Evolutionary conservation across 2,797 vertebrate species (phyloP), one percentile per base, ranked within the genome.

Genomic region (Paguma larvata): DNA sequence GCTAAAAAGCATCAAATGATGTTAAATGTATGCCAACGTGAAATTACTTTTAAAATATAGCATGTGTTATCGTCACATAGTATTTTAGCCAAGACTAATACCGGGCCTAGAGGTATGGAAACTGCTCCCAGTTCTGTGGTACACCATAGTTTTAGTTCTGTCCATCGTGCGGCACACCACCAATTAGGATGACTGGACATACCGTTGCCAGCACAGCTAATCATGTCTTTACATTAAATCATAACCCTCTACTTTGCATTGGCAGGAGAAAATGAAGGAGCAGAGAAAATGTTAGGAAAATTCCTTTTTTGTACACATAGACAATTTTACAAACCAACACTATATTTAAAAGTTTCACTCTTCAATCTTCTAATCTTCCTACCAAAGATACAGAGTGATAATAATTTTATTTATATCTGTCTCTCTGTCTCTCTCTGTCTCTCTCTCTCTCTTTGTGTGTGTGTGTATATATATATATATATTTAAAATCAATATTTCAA

Each of bases 21-120:
- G 41, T 63, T 86, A 92, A 79, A 88, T 51, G 5, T 85, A 92
- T 38, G 68, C 65, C 70, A 93, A 86, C 5, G 56, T 56, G 10
- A 97, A 96, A 96, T 92, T 89, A 89, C 78, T 89, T 96, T 56
- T 84, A 93, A 93, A 97, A 83, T 70, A 73, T 4, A 70, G 38
- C 27, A 84, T 93, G 86, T 84, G 63, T 84, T 44, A 87, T 70
- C 67, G 67, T 87, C 23, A 48, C 44, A 44, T 46, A 72, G 46
- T 89, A n/a, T 34, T 77, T 95, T 95, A 51, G 51, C 85, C 93
- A 97, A 95, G 67, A 93, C 91, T 84, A 95, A 95, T 46, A 75
- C 21, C 85, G 75, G 68, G 82, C 8, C 46, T 75, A 0, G 27
- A 38, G 78, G 15, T 53, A 73, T 51, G 91, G 79, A 95, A 97